These are phyloP conservation scores for Clarias macrocephalus DNA, from an alignment of 2,113 vertebrate species.

Conservation along the genomic window DNA sequence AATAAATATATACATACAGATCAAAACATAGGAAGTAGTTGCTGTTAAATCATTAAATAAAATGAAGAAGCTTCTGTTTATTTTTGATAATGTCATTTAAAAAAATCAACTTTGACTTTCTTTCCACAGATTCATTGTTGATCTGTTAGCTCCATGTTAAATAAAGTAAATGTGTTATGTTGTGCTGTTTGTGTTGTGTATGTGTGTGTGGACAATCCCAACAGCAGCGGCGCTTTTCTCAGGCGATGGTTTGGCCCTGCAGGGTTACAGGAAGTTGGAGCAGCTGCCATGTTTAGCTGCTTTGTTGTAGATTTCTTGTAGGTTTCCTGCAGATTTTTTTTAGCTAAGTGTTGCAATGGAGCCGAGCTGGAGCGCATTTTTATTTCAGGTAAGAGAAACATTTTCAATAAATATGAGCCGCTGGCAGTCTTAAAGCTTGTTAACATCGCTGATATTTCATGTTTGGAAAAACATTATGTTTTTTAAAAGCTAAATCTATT, in stretches of 20 bases:
- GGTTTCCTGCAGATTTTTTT: constrained; percentile 75
- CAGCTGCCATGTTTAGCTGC: constrained; percentile 83
- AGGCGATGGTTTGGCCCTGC: constrained; percentile 66
- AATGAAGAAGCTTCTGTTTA: background rate
- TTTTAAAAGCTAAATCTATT: constrained; percentile 59
- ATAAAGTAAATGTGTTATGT: background rate
- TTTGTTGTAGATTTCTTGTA: constrained; percentile 85
- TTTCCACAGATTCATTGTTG: background rate
- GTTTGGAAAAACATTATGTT: constrained; percentile 43
- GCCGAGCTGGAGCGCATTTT: constrained; percentile 86
- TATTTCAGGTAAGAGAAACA: constrained; percentile 80
- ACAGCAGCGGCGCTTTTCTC: constrained; percentile 41
- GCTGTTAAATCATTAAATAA: background rate
- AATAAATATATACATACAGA: background rate
- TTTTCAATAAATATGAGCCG: background rate
- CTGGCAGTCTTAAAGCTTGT: background rate
- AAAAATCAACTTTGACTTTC: too few species aligned
- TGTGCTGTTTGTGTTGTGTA: background rate
- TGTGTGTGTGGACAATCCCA: constrained; percentile 37
- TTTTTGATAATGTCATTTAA: background rate
- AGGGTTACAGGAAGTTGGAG: constrained; percentile 83
- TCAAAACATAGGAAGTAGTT: background rate
- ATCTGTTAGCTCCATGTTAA: background rate
- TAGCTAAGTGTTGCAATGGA: constrained; percentile 78
- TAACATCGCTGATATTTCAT: constrained; percentile 19